Evolutionary conservation across 2,113 vertebrate genomes (phyloP).

Genomic region (Globicephala melas): DNA sequence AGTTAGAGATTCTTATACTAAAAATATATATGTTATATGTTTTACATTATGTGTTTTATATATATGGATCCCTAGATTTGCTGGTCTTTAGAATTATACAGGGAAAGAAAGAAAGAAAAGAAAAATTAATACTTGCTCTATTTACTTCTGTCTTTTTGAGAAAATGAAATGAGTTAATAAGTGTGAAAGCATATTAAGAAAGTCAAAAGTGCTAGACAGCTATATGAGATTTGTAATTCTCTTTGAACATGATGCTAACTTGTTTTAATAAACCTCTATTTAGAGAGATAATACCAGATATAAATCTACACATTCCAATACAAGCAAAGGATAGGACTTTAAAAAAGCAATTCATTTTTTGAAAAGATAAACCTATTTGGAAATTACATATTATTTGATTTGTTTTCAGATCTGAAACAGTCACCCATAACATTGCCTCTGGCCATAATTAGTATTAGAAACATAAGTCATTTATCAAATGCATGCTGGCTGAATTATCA

Average conservation of each 20-base stretch:
- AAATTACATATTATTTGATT: slow-evolving; percentile 58
- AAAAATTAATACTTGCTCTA: slow-evolving; percentile 51
- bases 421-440: slow-evolving; percentile 59
- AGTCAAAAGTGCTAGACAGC: slow-evolving; percentile 43
- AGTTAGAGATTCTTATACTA: too few species aligned
- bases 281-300: slow-evolving; percentile 57
- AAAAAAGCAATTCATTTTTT: slow-evolving; percentile 51
- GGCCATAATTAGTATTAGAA: slow-evolving; percentile 69
- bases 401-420: slow-evolving; percentile 70
- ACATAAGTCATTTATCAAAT: slow-evolving; percentile 70
- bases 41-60: too few species aligned
- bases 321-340: background rate
- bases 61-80: too few species aligned
- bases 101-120: background rate
- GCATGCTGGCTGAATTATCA: slow-evolving; percentile 49
- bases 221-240: slow-evolving; percentile 50
- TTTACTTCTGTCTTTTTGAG: slow-evolving; percentile 55
- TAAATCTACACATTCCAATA: slow-evolving; percentile 22
- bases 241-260: slow-evolving; percentile 41
- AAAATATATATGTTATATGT: too few species aligned
- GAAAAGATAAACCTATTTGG: slow-evolving; percentile 62
- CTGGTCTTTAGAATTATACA: too few species aligned
- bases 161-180: slow-evolving; percentile 66
- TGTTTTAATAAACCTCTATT: slow-evolving; percentile 57
- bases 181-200: slow-evolving; percentile 47